Conservation (phyloP, 2,888 invertebrate species). For the Idaea dimidiata region DNA sequence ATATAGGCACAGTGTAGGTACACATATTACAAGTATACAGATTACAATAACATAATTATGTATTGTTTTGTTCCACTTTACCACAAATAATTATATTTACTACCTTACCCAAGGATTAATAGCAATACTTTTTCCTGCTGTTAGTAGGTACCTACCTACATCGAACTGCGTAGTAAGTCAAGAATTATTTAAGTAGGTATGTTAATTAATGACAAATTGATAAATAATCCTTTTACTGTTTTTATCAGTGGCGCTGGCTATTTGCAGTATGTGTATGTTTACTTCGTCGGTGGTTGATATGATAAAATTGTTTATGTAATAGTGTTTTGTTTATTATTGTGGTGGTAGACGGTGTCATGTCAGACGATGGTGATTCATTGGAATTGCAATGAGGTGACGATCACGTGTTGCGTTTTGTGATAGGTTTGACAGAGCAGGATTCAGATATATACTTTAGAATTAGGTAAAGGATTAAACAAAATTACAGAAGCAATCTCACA, state of each 20-base stretch:
- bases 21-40: neutral
- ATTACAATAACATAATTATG: neutral
- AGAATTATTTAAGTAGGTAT: slow-evolving; percentile 42
- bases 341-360: slow-evolving; percentile 4
- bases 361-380: slow-evolving; percentile 10
- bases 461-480: too few species aligned
- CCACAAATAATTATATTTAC: neutral
- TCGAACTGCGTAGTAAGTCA: slow-evolving; percentile 43
- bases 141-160: slow-evolving; percentile 32
- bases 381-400: neutral
- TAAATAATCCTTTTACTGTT: slow-evolving; percentile 32
- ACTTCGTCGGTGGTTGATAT: slow-evolving; percentile 5
- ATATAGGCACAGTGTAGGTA: neutral
- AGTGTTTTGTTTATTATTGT: neutral
- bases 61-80: neutral
- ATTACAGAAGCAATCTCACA: too few species aligned
- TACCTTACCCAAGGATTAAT: slow-evolving; percentile 9
- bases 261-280: slow-evolving; percentile 6
- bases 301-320: slow-evolving; percentile 12
- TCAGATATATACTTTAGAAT: neutral
- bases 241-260: slow-evolving; percentile 26
- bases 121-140: slow-evolving; percentile 38
- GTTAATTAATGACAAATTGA: slow-evolving; percentile 44
- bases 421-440: neutral
- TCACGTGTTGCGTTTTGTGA: neutral